Conservation (phyloP, 53 echinoderm and acorn worm species). For the Arbacia lixula region DNA sequence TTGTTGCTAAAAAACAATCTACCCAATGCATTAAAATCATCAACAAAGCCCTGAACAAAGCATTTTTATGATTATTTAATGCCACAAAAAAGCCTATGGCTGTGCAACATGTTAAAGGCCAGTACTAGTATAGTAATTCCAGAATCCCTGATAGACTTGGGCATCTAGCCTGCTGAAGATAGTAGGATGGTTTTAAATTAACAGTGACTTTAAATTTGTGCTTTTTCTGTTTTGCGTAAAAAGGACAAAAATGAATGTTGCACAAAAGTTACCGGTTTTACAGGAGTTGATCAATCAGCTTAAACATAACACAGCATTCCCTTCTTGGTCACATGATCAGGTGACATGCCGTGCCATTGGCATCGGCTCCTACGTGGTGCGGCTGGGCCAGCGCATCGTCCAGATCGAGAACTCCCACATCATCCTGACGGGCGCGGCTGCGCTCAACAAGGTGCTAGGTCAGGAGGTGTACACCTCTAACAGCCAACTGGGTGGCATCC, state of each 20-base stretch:
- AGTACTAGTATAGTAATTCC: too few species aligned
- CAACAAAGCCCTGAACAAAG: too few species aligned
- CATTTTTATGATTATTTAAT: too few species aligned
- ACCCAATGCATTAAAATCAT: too few species aligned
- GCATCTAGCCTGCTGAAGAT: too few species aligned
- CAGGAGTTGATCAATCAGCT: neutral
- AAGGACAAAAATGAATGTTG: neutral
- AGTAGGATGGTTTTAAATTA: too few species aligned
- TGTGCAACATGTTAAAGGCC: too few species aligned
- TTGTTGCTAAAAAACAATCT: too few species aligned
- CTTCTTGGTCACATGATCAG: constrained; percentile 3
- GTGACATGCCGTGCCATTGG: constrained; percentile 95
- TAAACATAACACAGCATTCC: neutral
- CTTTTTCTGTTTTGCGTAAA: too few species aligned
- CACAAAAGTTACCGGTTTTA: neutral
- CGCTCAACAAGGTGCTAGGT: constrained; percentile 96
- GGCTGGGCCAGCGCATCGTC: constrained; percentile 91
- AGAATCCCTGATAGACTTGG: too few species aligned
- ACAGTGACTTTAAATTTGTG: too few species aligned
- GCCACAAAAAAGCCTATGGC: too few species aligned
- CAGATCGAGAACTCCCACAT: constrained; percentile 98
- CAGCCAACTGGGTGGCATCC: constrained; percentile 91
- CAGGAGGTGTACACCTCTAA: constrained; percentile 97
- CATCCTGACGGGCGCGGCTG: constrained; percentile 89
- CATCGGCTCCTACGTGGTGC: constrained; percentile 95